Conservation (phyloP, 2,113 vertebrate genomes). For the Odontophorus gujanensis region DNA sequence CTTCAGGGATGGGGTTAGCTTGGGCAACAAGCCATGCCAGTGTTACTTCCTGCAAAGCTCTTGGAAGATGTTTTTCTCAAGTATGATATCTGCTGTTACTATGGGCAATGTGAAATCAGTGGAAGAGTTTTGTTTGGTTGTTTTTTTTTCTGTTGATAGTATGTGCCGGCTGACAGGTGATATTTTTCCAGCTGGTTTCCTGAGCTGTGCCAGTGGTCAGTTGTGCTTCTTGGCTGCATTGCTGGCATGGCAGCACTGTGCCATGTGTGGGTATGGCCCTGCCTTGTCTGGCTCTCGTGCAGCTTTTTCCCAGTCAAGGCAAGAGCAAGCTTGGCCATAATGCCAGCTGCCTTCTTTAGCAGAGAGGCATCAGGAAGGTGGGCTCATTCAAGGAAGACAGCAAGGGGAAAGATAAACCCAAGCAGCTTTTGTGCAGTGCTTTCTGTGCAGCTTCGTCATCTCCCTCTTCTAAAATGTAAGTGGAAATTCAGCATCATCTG, state of each 20-base stretch:
- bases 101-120: neutral
- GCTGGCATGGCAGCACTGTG: neutral
- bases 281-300: neutral
- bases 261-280: accelerated
- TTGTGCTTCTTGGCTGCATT: neutral
- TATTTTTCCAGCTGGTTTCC: neutral
- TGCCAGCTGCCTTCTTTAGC: neutral
- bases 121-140: neutral
- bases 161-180: neutral
- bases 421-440: neutral
- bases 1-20: neutral
- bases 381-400: neutral
- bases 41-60: neutral
- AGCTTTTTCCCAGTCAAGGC: neutral
- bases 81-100: neutral
- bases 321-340: neutral
- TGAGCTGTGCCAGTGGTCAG: neutral
- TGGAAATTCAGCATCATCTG: neutral
- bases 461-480: neutral
- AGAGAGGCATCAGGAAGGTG: neutral
- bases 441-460: neutral
- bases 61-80: neutral
- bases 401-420: neutral
- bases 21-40: neutral
- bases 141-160: neutral